phyloP scores from a whole-genome alignment of 2,888 invertebrate genomes.

The Tetanocera ferruginea region DNA sequence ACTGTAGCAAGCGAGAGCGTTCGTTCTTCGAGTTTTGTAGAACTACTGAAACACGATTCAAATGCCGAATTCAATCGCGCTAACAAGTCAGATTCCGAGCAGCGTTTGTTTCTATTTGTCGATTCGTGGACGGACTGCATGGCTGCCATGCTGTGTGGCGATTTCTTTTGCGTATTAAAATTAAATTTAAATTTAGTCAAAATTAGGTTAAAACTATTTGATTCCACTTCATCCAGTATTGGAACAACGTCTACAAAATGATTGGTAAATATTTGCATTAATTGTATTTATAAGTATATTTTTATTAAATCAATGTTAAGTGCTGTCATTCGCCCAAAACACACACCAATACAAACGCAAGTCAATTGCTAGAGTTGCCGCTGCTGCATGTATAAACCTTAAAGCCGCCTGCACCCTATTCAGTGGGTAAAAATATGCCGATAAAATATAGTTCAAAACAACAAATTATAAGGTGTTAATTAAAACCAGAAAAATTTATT shows the following conservation, averaged over 20 bases:
- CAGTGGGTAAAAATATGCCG: no score
- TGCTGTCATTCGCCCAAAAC: background rate
- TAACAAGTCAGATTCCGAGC: conserved; percentile 22
- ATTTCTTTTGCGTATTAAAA: conserved; percentile 58
- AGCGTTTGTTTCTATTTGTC: conserved; percentile 33
- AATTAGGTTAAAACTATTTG: conserved; percentile 56
- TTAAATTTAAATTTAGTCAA: conserved; percentile 54
- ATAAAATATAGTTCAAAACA: background rate
- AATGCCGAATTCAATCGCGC: conserved; percentile 16
- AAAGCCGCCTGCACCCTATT: no score
- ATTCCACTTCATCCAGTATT: conserved; percentile 26
- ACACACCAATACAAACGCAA: background rate
- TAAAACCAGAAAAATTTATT: background rate
- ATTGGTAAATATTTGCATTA: conserved; percentile 57
- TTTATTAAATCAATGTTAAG: background rate
- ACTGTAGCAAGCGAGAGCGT: background rate
- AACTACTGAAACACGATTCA: background rate
- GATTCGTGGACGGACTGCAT: conserved; percentile 39
- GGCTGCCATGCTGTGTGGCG: conserved; percentile 48
- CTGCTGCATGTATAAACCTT: background rate
- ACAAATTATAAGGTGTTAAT: background rate
- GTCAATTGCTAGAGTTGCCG: background rate
- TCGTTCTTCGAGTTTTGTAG: background rate
- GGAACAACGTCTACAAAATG: conserved; percentile 50
- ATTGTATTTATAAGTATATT: background rate